Base-by-base conservation (phyloP, 2,797 vertebrate genomes). In the Setipinna tenuifilis region DNA sequence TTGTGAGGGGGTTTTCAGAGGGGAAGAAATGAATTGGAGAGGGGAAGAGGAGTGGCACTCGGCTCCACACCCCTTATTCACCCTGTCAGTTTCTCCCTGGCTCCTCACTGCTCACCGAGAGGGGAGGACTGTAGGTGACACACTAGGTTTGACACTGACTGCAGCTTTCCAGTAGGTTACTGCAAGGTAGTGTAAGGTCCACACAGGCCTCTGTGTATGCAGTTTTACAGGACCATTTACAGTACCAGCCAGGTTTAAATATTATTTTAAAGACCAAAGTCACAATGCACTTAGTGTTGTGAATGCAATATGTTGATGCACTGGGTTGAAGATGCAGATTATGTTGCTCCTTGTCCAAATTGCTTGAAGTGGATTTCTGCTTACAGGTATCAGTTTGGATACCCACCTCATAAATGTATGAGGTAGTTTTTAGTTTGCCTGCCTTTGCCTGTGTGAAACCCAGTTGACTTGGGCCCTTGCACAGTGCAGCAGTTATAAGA, bases 1-100 rank as follows among this genome's bases (percentile, higher is more conserved):
- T 82, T 58, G 41, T 82, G 81, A 82, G 81, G 81, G 81, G 68
- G 28, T 75, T 75, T 75, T 75, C 6, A 75, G 68, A 35, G 68
- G 31, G 68, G 12, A 65, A 65, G 62, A 65, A 65, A 23, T 65
- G 23, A 65, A 65, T 65, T 81, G 41, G 48, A 54, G 80, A 65
- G 68, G 31, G 68, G 31, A 23, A 75, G 14, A 31, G 65, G 65
- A 75, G 68, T 35, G 68, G 68, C 68, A 75, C 28, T 16, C 12
- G 68, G 5, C 68, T 16, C 28, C 68, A 35, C 28, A 7, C 31
- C 68, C 68, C 68, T 10, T 10, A 35, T 41, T 17, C 68, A 28
- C 12, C 28, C 28, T 75, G 68, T 75, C 68, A 35, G 28, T 35
- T 75, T 28, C 17, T 14, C 35, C 68, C 65, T 16, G 4, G 31